phyloP scores from a whole-genome alignment of 2,888 invertebrate genomes.

The Cephus nigrinus region DNA sequence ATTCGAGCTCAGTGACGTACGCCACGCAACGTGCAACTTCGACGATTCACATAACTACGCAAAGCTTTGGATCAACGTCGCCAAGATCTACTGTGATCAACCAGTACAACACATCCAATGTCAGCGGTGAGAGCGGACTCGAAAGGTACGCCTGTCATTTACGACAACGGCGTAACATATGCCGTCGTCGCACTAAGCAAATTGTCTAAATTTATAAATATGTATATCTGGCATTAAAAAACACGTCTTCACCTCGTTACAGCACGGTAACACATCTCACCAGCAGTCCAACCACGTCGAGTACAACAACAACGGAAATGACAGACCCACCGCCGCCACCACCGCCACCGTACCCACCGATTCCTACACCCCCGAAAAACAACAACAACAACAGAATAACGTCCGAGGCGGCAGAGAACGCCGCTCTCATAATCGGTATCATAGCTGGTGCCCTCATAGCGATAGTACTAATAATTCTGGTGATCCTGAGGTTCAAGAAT shows the following conservation, averaged over 20 bases:
- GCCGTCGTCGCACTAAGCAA: background rate
- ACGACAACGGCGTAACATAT: background rate
- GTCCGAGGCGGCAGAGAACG: conserved; percentile 79
- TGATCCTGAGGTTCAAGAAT: conserved; percentile 88
- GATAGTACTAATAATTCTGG: conserved; percentile 88
- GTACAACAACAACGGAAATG: conserved; percentile 51
- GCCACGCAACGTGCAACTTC: conserved; percentile 57
- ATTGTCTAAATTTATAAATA: background rate
- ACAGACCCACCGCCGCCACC: conserved; percentile 61
- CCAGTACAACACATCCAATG: conserved; percentile 53
- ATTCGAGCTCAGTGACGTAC: conserved; percentile 59
- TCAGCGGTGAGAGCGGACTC: conserved; percentile 53
- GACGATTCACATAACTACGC: conserved; percentile 52
- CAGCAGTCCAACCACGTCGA: conserved; percentile 47
- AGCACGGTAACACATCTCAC: conserved; percentile 50
- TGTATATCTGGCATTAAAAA: background rate
- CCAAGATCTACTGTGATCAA: conserved; percentile 51
- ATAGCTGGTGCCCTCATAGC: conserved; percentile 92
- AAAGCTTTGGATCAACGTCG: conserved; percentile 43
- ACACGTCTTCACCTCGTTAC: conserved; percentile 26
- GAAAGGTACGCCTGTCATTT: conserved; percentile 45
- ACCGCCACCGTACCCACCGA: conserved; percentile 56
- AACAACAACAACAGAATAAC: conserved; percentile 67
- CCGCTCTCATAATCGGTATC: conserved; percentile 86
- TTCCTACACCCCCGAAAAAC: conserved; percentile 58